Base-by-base conservation (phyloP, 2,888 invertebrate genomes). In the Pherbina coryleti region DNA sequence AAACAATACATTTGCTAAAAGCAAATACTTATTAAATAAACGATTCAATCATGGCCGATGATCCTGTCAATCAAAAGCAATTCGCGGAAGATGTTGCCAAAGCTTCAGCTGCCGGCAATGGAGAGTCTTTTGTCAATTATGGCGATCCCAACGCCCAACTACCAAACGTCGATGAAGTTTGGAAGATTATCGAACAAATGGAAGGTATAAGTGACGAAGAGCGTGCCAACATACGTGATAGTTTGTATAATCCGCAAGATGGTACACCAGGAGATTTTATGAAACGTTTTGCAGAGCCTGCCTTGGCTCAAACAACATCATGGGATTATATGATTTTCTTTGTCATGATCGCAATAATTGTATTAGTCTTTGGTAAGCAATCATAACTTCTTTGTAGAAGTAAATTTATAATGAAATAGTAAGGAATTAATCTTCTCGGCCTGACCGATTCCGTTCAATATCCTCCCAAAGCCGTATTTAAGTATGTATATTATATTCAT, bases 181-280 rank as follows among this genome's bases (percentile, higher is more conserved):
- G 93, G 79, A 91, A 91, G 62, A 88, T 93, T 86, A 87, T 94
- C 28, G 92, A 94, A 25, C 86, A 90, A 0, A 90, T 93, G 83
- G 84, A 88, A 0, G 92, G 92, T 2, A 84, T 94, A 2, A 89
- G 91, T 71, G 94, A 94, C 5, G 92, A 93, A 28, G 92, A 93
- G 73, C 93, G 92, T 80, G 92, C 92, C n/a, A 91, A 90, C 74
- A 83, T 94, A 25, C 91, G 90, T 76, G 90, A 90, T 1, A 90
- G 92, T 85, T 84, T 94, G 69, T 86, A 90, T 0, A 91, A 88
- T 80, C 88, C 90, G 0, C 89, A 91, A 64, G 88, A 89, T 3
- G 79, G 84, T 9, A 70, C 91, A 88, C 0, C 89, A 87, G 83
- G 88, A 37, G 85, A 88, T 72, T 85, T 85, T 69, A 53, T 82